Percentiles rank a stretch among this genome's conserved stretches.
Evolutionary conservation across 2,888 invertebrate genomes (phyloP).

Genomic region (Teleiodes luculella): DNA sequence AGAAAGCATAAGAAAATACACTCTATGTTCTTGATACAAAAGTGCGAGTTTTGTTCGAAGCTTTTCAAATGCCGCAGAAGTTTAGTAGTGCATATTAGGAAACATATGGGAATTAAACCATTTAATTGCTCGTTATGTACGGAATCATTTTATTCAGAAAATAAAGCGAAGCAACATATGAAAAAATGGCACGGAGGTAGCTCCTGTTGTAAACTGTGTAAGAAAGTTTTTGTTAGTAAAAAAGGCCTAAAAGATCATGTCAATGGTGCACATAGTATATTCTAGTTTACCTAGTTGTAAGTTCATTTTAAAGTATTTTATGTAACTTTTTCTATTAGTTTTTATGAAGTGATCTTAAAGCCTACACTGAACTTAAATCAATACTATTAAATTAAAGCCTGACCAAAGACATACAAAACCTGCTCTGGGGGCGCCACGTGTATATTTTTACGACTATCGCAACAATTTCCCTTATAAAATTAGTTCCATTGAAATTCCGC

Average conservation of each 20-base stretch:
- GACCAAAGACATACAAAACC: too few relatives aligned
- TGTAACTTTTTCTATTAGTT: too few relatives aligned
- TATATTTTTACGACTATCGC: too few relatives aligned
- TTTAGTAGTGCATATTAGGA: slow-evolving; percentile 61
- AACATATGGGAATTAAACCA: slow-evolving; percentile 61
- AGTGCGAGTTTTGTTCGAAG: slow-evolving; percentile 58
- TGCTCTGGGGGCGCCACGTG: too few relatives aligned
- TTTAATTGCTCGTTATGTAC: slow-evolving; percentile 54
- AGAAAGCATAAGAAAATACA: slow-evolving; percentile 58
- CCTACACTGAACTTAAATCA: too few relatives aligned
- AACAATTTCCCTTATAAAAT: too few relatives aligned
- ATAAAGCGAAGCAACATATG: slow-evolving; percentile 50
- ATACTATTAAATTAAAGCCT: too few relatives aligned
- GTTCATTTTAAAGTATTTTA: too few relatives aligned
- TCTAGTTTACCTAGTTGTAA: slow-evolving; percentile 28
- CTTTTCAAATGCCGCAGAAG: slow-evolving; percentile 49
- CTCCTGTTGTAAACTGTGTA: slow-evolving; percentile 57
- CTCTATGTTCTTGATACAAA: slow-evolving; percentile 44
- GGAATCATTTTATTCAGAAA: slow-evolving; percentile 49
- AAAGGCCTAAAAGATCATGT: slow-evolving; percentile 50
- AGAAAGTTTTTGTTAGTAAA: slow-evolving; percentile 45
- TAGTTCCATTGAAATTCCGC: too few relatives aligned
- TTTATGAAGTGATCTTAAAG: too few relatives aligned
- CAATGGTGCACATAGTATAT: slow-evolving; percentile 45
- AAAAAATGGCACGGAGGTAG: slow-evolving; percentile 53